These are phyloP conservation scores for Cepaea nemoralis DNA, from an alignment of 1,140 invertebrate species.

Conservation along the genomic window DNA sequence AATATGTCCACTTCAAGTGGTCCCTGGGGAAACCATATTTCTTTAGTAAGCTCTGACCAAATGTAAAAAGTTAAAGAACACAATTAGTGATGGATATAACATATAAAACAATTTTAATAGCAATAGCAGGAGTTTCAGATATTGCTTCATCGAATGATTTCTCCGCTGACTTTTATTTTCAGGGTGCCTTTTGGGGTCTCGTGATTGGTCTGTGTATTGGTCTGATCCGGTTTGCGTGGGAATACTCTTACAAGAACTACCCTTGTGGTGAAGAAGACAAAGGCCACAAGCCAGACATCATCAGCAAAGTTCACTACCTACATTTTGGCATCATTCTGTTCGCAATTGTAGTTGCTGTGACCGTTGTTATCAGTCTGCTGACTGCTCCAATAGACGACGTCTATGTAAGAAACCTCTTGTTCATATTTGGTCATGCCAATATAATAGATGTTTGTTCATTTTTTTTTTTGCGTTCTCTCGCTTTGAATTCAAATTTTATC, in stretches of 20 bases:
- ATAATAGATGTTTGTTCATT: no score
- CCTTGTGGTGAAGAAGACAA: slow-evolving; percentile 62
- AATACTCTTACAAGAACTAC: slow-evolving; percentile 63
- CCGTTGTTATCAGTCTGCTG: slow-evolving; percentile 66
- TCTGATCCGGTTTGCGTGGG: slow-evolving; percentile 70
- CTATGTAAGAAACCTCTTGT: slow-evolving; percentile 67
- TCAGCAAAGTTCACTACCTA: slow-evolving; percentile 71
- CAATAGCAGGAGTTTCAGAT: no score
- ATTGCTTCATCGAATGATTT: no score
- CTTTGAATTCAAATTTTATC: no score
- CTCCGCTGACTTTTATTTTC: slow-evolving; percentile 44
- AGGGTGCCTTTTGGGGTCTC: slow-evolving; percentile 76
- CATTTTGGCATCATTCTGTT: slow-evolving; percentile 73
- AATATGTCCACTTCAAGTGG: no score
- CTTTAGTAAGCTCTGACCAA: no score
- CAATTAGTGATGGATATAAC: no score
- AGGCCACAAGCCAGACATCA: slow-evolving; percentile 61
- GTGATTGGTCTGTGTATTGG: slow-evolving; percentile 75
- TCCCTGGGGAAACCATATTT: no score
- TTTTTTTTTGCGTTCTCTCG: no score
- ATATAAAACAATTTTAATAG: no score
- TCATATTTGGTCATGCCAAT: no score
- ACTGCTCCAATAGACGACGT: slow-evolving; percentile 68
- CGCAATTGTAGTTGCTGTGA: slow-evolving; percentile 60
- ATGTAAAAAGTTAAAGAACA: no score